Percentiles rank a stretch among this genome's conserved stretches.
Conservation (phyloP, 2,797 vertebrate species). For the Manis javanica region DNA sequence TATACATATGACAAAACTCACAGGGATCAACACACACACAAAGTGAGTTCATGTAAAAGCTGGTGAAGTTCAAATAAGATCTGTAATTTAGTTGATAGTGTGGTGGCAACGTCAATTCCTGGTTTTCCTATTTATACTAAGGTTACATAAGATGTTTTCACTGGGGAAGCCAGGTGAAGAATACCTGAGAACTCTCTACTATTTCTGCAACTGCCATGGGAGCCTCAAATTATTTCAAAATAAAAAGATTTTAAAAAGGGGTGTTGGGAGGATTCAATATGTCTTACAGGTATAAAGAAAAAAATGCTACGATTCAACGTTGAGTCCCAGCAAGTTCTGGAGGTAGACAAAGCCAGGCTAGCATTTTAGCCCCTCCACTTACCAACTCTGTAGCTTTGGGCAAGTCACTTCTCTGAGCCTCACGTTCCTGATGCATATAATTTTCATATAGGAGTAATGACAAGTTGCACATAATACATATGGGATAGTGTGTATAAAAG, state of each 20-base stretch:
- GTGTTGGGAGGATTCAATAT: background rate
- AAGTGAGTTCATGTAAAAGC: background rate
- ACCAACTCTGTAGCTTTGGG: background rate
- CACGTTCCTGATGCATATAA: background rate
- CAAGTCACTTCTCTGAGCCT: background rate
- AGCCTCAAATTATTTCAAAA: background rate
- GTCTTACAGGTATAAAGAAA: background rate
- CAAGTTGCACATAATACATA: accelerated
- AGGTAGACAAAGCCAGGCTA: background rate
- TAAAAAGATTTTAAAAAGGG: background rate
- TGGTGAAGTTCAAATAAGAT: background rate
- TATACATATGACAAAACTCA: background rate
- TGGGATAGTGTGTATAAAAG: background rate
- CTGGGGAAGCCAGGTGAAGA: background rate
- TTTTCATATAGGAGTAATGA: background rate
- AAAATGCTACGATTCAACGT: background rate
- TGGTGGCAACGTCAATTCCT: background rate
- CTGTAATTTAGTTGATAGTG: background rate
- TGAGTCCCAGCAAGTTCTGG: background rate
- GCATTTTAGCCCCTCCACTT: too few species aligned
- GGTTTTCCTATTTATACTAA: background rate
- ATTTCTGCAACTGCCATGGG: background rate
- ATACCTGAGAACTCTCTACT: background rate
- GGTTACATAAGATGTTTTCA: background rate
- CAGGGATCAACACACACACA: background rate